Evolutionary conservation across 2,113 vertebrate species (phyloP), one percentile per base, ranked within the genome.

Genomic region (Hemibagrus wyckioides): DNA sequence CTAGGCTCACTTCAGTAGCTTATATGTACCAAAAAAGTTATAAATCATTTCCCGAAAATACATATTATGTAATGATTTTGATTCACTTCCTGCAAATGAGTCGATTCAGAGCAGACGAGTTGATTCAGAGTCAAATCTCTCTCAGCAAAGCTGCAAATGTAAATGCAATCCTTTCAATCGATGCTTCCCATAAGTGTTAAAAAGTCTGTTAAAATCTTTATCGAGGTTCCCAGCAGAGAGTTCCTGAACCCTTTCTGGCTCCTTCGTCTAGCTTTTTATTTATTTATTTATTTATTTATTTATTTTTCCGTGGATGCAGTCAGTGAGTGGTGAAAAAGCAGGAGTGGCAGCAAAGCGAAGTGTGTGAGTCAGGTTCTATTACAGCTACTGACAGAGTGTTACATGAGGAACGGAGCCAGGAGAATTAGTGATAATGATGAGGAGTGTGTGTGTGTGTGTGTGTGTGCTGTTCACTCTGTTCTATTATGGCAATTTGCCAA

Each of bases 351-450:
- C 41, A 41, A 36, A 69, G 65, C 15, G 65, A 67, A 30, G 65
- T 67, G 65, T 56, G 52, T 23, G 75, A 61, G 88, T 89, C 88
- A 75, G 56, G 21, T 79, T 56, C 48, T 65, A 86, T 87, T 89
- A 87, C 79, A 5, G 30, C 19, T 28, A 65, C 36, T 84, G 86
- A 87, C 75, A 25, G 61, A 71, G 61, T 57, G 52, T 21, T 59
- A 88, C 65, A 63, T 25, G 75, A 30, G 52, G 30, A 80, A 77
- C 71, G 87, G 80, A 76, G 52, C 17, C 52, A 17, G 36, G 33
- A 84, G 83, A 75, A 75, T 84, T 84, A 84, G 52, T 73, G 15
- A 69, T 30, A 36, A 39, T 69, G 33, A 69, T 56, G 50, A 73
- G 65, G 25, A 75, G 50, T 56, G 83, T 71, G 69, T 84, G 50